phyloP scores from a whole-genome alignment of 2,797 vertebrate species.

The Lagorchestes hirsutus region DNA sequence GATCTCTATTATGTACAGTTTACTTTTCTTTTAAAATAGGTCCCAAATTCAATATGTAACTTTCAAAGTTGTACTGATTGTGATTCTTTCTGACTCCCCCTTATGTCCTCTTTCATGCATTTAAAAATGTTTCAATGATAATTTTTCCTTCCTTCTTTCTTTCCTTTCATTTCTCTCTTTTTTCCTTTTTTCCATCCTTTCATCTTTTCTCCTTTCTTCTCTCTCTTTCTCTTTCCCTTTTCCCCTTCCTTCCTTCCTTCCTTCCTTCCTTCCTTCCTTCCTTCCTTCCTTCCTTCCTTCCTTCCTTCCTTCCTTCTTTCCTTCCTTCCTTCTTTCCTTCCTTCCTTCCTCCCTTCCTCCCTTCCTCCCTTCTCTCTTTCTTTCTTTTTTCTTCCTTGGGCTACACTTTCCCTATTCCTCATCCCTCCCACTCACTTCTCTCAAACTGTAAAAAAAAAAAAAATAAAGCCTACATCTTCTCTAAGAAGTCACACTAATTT shows the following conservation, averaged over 20 bases:
- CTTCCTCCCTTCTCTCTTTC: neutral
- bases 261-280: too few species aligned
- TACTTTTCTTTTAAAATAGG: neutral
- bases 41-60: neutral
- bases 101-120: neutral
- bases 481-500: neutral
- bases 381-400: neutral
- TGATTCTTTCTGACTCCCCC: neutral
- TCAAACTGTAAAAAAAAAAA: neutral
- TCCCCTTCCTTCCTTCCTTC: neutral
- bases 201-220: neutral
- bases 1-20: neutral
- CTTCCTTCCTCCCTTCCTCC: too few species aligned
- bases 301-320: too few species aligned
- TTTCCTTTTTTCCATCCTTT: neutral
- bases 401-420: too few species aligned
- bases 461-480: neutral
- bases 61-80: neutral
- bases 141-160: neutral
- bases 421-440: neutral
- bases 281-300: rapidly evolving
- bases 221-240: too few species aligned
- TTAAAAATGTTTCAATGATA: neutral
- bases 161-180: neutral
- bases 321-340: too few species aligned